Evolutionary conservation across 2,888 invertebrate genomes (phyloP).

Genomic region (Malthinus flaveolus): DNA sequence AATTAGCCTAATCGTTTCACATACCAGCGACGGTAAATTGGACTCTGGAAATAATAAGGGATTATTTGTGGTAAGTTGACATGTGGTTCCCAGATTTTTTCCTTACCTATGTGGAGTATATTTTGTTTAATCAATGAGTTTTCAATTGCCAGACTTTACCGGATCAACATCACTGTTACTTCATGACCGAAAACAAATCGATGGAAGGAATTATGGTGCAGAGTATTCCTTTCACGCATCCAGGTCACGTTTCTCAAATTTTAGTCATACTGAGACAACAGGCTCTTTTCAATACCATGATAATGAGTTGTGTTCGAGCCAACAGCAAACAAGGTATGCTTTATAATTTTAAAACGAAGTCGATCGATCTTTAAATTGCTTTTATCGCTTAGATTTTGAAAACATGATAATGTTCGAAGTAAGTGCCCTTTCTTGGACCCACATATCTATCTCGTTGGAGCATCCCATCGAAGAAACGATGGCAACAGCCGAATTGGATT

Average conservation of each 20-base stretch:
- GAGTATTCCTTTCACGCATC: constrained; percentile 91
- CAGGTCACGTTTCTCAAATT: constrained; percentile 88
- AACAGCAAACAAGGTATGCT: constrained; percentile 78
- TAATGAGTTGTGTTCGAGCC: constrained; percentile 86
- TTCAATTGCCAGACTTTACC: constrained; percentile 73
- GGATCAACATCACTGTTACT: constrained; percentile 93
- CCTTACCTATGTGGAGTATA: too few relatives aligned
- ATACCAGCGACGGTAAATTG: constrained; percentile 74
- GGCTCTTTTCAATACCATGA: constrained; percentile 86
- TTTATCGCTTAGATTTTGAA: constrained; percentile 63
- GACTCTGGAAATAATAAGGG: constrained; percentile 75
- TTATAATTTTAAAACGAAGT: too few relatives aligned
- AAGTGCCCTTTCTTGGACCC: constrained; percentile 85
- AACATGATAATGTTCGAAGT: constrained; percentile 89
- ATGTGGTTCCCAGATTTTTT: background rate
- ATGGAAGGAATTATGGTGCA: constrained; percentile 76
- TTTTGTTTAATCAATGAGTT: background rate
- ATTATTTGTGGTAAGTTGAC: constrained; percentile 76
- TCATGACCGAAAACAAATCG: constrained; percentile 80
- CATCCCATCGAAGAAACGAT: constrained; percentile 91
- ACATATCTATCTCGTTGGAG: constrained; percentile 87
- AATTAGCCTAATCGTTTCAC: constrained; percentile 77
- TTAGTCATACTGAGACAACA: constrained; percentile 85
- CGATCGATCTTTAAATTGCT: constrained; percentile 7
- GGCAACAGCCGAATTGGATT: constrained; percentile 88